These are phyloP conservation scores for Chrysotoxum bicinctum DNA, from an alignment of 2,888 invertebrate species.

Conservation along the genomic window DNA sequence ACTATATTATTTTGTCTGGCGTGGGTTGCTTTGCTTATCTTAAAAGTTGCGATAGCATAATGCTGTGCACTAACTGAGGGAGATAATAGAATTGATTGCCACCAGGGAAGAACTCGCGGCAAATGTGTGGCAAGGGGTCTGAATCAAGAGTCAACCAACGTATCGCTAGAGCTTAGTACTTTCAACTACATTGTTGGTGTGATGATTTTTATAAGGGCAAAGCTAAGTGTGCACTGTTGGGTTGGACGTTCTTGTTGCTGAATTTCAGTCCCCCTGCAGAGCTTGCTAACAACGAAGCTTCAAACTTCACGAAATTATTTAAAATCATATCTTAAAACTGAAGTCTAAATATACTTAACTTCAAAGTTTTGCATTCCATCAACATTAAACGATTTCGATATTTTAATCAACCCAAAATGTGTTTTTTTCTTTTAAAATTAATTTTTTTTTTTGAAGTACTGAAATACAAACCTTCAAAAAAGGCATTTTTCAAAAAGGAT, in stretches of 20 bases:
- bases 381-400: too few species aligned
- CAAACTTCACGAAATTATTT: too few species aligned
- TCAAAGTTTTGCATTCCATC: too few species aligned
- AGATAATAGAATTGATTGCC: slow-evolving; percentile 49
- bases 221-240: not conserved
- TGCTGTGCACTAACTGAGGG: slow-evolving; percentile 37
- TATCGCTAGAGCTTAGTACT: not conserved
- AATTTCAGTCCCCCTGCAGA: too few species aligned
- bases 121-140: slow-evolving; percentile 8
- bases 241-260: not conserved
- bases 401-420: too few species aligned
- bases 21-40: slow-evolving; percentile 19
- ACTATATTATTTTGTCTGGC: slow-evolving; percentile 39
- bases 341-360: too few species aligned
- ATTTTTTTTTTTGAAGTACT: too few species aligned
- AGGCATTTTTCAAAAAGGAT: too few species aligned
- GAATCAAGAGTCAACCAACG: not conserved
- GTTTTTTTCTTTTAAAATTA: too few species aligned
- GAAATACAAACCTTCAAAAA: too few species aligned
- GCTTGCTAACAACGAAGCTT: too few species aligned
- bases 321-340: too few species aligned
- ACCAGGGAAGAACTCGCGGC: slow-evolving; percentile 16
- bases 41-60: slow-evolving; percentile 36
- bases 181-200: not conserved
- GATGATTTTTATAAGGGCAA: not conserved